Conservation (phyloP, 2,888 invertebrate genomes). For the Lasioglossum calceatum region DNA sequence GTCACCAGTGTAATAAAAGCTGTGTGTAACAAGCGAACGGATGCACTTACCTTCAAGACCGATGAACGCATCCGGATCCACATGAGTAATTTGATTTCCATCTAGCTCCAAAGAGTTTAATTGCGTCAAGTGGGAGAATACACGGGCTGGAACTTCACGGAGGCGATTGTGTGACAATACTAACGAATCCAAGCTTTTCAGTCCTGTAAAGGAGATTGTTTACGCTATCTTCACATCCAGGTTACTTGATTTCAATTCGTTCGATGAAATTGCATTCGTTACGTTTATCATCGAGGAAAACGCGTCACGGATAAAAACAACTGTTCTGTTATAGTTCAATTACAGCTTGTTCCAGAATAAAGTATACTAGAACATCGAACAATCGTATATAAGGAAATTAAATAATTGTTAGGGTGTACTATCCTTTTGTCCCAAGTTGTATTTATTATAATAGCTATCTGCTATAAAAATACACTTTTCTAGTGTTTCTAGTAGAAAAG, state of each 20-base stretch:
- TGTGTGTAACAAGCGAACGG: constrained; percentile 10
- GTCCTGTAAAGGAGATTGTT: constrained; percentile 85
- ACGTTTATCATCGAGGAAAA: not conserved
- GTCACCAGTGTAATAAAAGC: constrained; percentile 14
- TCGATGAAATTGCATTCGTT: not conserved
- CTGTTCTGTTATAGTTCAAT: no score
- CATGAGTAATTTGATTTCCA: constrained; percentile 92
- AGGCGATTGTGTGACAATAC: constrained; percentile 94
- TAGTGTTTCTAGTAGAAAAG: no score
- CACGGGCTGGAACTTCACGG: constrained; percentile 91
- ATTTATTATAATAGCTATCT: no score
- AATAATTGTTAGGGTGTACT: no score
- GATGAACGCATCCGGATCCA: constrained; percentile 94
- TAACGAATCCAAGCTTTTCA: constrained; percentile 92
- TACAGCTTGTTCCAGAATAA: no score
- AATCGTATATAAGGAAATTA: no score
- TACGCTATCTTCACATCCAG: not conserved
- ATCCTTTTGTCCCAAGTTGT: no score
- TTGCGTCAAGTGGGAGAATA: constrained; percentile 92
- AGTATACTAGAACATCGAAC: no score
- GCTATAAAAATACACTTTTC: no score
- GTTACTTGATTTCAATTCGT: not conserved
- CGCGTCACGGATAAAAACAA: no score
- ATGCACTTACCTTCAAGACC: constrained; percentile 92
- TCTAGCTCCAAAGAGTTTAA: constrained; percentile 95